Percentiles rank a stretch among this genome's conserved stretches.
These are phyloP conservation scores for Dermolepida albohirtum DNA, from an alignment of 2,888 invertebrate species.

Conservation along the genomic window DNA sequence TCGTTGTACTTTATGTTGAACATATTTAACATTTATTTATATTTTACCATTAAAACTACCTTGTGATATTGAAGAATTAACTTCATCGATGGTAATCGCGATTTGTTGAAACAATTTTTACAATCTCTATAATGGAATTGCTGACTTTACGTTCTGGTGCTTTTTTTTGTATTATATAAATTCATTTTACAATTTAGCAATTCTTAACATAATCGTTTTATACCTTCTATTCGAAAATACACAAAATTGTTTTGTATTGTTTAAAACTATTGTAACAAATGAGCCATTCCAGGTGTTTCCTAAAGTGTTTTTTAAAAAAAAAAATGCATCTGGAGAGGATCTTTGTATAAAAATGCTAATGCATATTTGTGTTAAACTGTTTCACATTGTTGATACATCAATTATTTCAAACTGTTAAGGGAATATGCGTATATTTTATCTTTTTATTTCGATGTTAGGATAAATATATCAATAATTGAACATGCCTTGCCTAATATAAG, in stretches of 20 bases:
- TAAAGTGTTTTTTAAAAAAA: too few relatives aligned
- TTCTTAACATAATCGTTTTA: background rate
- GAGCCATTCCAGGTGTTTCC: too few relatives aligned
- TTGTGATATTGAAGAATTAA: slow-evolving; percentile 41
- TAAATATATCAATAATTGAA: too few relatives aligned
- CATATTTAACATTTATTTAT: slow-evolving; percentile 1
- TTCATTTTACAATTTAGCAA: background rate
- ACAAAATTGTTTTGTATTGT: slow-evolving; percentile 1
- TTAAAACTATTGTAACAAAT: background rate
- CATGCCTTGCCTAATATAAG: too few relatives aligned
- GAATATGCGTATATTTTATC: background rate
- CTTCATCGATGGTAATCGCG: slow-evolving; percentile 33
- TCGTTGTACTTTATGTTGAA: background rate
- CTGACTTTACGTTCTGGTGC: slow-evolving; percentile 38
- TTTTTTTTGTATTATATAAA: slow-evolving; percentile 15
- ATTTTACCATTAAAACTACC: slow-evolving; percentile 14
- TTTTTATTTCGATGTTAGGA: background rate
- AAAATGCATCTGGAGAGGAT: too few relatives aligned
- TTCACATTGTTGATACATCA: background rate
- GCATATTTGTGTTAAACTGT: background rate
- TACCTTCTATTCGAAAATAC: background rate
- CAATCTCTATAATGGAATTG: slow-evolving; percentile 38
- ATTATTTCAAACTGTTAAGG: slow-evolving; percentile 36
- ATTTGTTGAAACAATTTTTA: slow-evolving; percentile 25
- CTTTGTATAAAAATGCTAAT: background rate